Evolutionary conservation across 2,113 vertebrate genomes (phyloP).

Genomic region (Apodemus sylvaticus): DNA sequence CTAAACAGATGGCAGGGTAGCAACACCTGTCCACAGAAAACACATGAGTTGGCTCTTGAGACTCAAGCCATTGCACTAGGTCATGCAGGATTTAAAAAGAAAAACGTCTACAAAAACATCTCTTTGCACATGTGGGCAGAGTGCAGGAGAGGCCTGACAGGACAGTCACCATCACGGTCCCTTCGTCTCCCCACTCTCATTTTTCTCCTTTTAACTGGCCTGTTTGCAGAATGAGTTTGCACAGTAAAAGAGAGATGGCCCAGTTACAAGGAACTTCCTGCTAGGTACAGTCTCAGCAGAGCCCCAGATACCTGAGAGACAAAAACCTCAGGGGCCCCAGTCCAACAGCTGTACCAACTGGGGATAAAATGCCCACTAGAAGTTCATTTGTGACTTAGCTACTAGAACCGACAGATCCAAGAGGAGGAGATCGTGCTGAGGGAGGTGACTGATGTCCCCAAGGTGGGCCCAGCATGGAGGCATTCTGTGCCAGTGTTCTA

Average conservation of each 20-base stretch:
- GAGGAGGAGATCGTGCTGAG: background rate
- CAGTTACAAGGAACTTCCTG: background rate
- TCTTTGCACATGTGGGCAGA: background rate
- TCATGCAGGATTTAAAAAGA: background rate
- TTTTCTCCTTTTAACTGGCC: background rate
- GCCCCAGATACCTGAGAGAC: background rate
- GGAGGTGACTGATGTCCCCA: background rate
- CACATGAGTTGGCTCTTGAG: background rate
- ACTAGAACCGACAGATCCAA: background rate
- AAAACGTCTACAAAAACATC: background rate
- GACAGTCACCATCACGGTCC: background rate
- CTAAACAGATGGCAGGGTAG: background rate
- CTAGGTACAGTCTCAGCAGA: background rate
- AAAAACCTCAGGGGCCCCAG: background rate
- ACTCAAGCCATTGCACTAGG: background rate
- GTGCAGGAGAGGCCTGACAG: background rate
- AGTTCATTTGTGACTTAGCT: background rate
- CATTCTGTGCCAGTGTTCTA: background rate
- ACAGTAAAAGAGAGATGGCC: background rate
- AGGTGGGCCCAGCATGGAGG: background rate
- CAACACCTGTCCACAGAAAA: background rate
- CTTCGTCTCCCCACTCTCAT: background rate
- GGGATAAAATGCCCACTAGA: background rate
- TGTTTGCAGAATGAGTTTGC: background rate
- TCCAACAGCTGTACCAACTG: background rate